Base-by-base conservation (phyloP, 2,113 vertebrate genomes). In the Pomatorhinus ruficollis region DNA sequence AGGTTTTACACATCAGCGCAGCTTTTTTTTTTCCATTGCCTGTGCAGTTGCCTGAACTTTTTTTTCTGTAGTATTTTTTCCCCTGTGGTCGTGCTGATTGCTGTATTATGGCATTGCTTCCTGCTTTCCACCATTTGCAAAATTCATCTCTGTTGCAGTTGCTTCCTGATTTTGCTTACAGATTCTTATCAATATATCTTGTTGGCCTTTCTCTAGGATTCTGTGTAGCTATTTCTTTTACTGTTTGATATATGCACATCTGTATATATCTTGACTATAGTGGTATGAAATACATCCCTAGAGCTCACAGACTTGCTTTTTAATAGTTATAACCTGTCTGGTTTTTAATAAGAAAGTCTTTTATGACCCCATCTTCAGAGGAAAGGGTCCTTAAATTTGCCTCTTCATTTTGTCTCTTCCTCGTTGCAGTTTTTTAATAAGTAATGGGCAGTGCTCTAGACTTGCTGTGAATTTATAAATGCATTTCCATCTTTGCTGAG, bases 311-410 rank as follows among this genome's bases (percentile, higher is more conserved):
- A 40, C 15, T 84, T 89, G 27, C 42, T 84, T 95, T 91, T 91
- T 84, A 82, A 82, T 87, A 78, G 65, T 78, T 91, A 91, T 44
- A 94, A 82, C 47, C 78, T 94, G 74, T 75, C 87, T 60, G 15
- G 0, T 39, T 95, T 95, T 95, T 92, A 96, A 91, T 94, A 87
- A 89, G 89, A 89, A 93, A 87, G 35, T 84, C 84, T 96, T 96
- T 93, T 96, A 89, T 71, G 87, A 79, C 52, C 15, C 7, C 6
- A 49, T 93, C 65, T 94, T 95, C 44, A 64, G 52, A 56, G 74
- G 27, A 84, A 91, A 78, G 11, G 5, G 19, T 64, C 27, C 61
- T 95, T 95, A 94, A 91, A 91, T 91, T 89, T 93, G 15, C 27
- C 19, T 91, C 69, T 91, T 82, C 72, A 63, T 89, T 94, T 91